phyloP scores from a whole-genome alignment of 2,113 vertebrate species.

The Dasyprocta punctata region DNA sequence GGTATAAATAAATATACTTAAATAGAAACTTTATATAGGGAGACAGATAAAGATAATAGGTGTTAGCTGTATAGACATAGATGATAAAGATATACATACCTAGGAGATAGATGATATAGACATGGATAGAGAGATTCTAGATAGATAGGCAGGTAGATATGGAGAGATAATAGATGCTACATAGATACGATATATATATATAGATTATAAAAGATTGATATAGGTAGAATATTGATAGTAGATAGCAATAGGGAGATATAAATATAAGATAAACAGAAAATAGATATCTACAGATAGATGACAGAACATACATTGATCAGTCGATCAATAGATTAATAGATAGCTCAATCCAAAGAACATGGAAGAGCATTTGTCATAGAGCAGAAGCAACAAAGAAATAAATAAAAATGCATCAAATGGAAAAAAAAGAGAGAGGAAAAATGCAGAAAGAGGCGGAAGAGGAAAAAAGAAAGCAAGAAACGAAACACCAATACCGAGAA shows the following conservation, averaged over 20 bases:
- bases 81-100: not conserved
- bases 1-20: not conserved
- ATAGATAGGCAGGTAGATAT: not conserved
- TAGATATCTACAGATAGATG: not conserved
- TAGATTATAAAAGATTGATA: too few species aligned
- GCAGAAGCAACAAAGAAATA: not conserved
- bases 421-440: not conserved
- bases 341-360: too few species aligned
- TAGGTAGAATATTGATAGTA: not conserved
- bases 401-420: not conserved
- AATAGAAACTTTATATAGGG: not conserved
- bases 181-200: too few species aligned
- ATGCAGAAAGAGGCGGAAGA: not conserved
- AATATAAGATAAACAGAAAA: not conserved
- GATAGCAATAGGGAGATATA: not conserved
- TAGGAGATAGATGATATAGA: not conserved
- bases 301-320: not conserved
- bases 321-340: not conserved
- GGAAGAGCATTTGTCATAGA: not conserved
- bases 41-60: not conserved
- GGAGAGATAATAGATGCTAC: not conserved
- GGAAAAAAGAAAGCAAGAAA: not conserved
- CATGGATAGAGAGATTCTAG: not conserved
- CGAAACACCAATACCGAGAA: conserved; percentile 12
- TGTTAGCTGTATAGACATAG: not conserved